A percentile compares a stretch with the other conserved stretches of the same genome.
Evolutionary conservation across 2,888 invertebrate species (phyloP).

Genomic region (Neoscelio sp.): DNA sequence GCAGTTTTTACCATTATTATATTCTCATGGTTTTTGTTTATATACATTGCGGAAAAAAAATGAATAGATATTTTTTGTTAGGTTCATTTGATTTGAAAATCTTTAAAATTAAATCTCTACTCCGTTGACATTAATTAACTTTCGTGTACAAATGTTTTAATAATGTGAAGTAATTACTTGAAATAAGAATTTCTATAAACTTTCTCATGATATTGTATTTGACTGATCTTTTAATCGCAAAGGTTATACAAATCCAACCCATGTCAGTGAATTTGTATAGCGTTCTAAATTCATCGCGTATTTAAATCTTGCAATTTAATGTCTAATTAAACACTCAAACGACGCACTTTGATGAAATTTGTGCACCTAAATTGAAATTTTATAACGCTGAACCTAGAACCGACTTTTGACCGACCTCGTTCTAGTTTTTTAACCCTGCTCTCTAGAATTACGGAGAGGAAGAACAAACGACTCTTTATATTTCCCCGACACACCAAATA

Average conservation of each 20-base stretch:
- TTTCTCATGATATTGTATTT: neutral
- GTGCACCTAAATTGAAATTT: conserved; percentile 14
- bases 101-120: too few relatives aligned
- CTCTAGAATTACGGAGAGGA: conserved; percentile 30
- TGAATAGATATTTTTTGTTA: too few relatives aligned
- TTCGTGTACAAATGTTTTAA: neutral
- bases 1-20: too few relatives aligned
- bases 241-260: neutral
- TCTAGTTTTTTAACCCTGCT: conserved; percentile 48
- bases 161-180: neutral
- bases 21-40: too few relatives aligned
- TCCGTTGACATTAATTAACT: too few relatives aligned
- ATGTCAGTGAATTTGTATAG: conserved; percentile 3
- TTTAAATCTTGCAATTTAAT: conserved; percentile 2
- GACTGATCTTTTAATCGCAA: neutral
- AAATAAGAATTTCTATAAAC: neutral
- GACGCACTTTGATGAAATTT: conserved; percentile 1
- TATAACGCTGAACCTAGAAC: conserved; percentile 16
- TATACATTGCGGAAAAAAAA: too few relatives aligned
- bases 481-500: conserved; percentile 26
- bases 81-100: too few relatives aligned
- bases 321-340: conserved; percentile 20
- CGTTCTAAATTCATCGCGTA: too few relatives aligned
- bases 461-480: conserved; percentile 42
- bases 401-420: conserved; percentile 47